Base-by-base conservation (phyloP, 2,113 vertebrate species). In the Ifrita kowaldi region DNA sequence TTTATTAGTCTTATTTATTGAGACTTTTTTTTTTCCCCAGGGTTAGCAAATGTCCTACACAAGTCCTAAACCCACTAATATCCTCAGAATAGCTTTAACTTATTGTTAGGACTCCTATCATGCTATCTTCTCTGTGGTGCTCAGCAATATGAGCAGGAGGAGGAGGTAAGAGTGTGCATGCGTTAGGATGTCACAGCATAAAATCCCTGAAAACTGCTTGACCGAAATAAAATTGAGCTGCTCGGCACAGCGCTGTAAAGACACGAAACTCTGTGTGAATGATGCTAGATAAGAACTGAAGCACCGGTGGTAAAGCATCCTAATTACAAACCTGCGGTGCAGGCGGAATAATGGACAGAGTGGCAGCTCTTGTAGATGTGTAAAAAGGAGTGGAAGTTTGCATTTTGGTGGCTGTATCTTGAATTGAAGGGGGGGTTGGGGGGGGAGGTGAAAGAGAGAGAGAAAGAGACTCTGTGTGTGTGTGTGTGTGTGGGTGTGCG, bases 151-250 rank as follows among this genome's bases (percentile, higher is more conserved):
- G 37, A 69, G 70, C 65, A 33, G 87, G 70, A 83, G 79, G 71
- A 84, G 84, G 56, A 84, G 55, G 93, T 32, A 32, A 92, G 68
- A 82, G 67, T 33, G 69, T 79, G 69, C 68, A 28, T 37, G 76
- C 68, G 68, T 93, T 86, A 85, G 96, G 90, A 93, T 55, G 60
- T 82, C 91, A 81, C 50, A 53, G 89, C 91, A 89, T 52, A 96
- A 91, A 89, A 93, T 93, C 94, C 79, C 95, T 80, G 83, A 57
- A 84, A 94, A 84, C 83, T 71, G 89, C 81, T 76, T 47, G 92
- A 91, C 92, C 75, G 70, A 96, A 95, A 94, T 78, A 89, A 95
- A 95, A 97, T 75, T 18, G 65, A 95, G 71, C 91, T 95, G 62
- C 59, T 95, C 50, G 57, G 64, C 67, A 64, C 70, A 94, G 75